A percentile compares a stretch with the other conserved stretches of the same genome.
These are phyloP conservation scores for Sebastes goodei DNA, from an alignment of 2,797 vertebrate species.

Conservation along the genomic window DNA sequence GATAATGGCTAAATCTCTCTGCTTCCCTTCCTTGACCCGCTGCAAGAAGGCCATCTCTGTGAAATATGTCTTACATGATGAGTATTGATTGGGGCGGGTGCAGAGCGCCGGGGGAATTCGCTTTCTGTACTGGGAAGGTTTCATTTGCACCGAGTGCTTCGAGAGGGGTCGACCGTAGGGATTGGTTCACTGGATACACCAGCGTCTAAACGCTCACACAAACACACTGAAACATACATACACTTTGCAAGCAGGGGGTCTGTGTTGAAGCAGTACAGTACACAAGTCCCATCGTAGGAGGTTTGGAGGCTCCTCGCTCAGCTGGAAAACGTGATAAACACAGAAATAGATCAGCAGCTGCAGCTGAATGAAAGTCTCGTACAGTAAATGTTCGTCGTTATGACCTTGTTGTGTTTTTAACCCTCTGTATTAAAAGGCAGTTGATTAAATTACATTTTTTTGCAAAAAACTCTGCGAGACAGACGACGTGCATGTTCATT, in stretches of 20 bases:
- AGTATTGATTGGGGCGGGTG: conserved; percentile 71
- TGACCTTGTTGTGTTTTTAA: conserved; percentile 3
- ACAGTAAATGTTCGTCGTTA: conserved; percentile 12
- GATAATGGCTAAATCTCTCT: conserved; percentile 48
- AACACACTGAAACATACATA: neutral
- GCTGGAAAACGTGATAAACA: neutral
- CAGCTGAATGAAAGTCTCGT: neutral
- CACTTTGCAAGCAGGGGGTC: conserved; percentile 10
- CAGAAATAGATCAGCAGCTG: neutral
- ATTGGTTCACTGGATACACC: conserved; percentile 36
- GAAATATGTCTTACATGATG: conserved; percentile 78
- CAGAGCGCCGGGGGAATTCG: conserved; percentile 30
- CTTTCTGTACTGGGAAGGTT: conserved; percentile 48
- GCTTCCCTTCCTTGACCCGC: conserved; percentile 46
- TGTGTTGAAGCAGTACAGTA: conserved; percentile 3
- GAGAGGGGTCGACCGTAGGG: conserved; percentile 26
- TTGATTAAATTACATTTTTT: conserved; percentile 23
- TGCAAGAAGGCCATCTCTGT: conserved; percentile 48
- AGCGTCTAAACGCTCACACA: neutral
- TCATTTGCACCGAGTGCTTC: conserved; percentile 53
- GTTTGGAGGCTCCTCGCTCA: neutral
- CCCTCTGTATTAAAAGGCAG: neutral
- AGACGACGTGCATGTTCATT: conserved; percentile 23
- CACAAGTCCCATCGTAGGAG: neutral
- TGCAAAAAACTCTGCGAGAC: neutral